Percentiles rank a stretch among this genome's conserved stretches.
phyloP scores from a whole-genome alignment of 2,888 invertebrate genomes.

The Tetranychus piercei region DNA sequence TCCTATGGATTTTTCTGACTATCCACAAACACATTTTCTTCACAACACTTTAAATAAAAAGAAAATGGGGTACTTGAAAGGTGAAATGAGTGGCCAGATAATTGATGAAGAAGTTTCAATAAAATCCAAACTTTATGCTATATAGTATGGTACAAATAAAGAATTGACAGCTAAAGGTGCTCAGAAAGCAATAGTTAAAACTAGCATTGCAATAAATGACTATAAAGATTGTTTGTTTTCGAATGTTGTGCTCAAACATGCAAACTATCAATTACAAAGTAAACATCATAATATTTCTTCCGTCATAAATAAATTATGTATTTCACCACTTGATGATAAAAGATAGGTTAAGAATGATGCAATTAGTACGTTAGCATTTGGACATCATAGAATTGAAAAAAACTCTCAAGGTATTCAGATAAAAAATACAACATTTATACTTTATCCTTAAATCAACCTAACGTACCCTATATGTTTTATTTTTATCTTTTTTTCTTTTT shows the following conservation, averaged over 20 bases:
- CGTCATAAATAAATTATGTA: background rate
- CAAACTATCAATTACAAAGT: background rate
- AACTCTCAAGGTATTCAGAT: slow-evolving; percentile 21
- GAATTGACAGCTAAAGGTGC: background rate
- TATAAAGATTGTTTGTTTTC: background rate
- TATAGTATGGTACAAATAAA: background rate
- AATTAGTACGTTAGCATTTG: background rate
- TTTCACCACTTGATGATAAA: background rate
- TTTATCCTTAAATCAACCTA: no score
- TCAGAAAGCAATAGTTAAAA: background rate
- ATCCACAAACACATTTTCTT: slow-evolving; percentile 27
- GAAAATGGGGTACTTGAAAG: slow-evolving; percentile 30
- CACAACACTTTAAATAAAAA: slow-evolving; percentile 29
- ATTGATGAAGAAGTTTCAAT: slow-evolving; percentile 29
- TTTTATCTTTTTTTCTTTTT: no score
- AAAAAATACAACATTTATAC: slow-evolving; percentile 28
- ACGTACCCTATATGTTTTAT: rapidly evolving
- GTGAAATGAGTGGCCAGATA: slow-evolving; percentile 28
- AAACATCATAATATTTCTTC: background rate
- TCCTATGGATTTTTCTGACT: slow-evolving; percentile 29
- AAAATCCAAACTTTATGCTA: slow-evolving; percentile 21
- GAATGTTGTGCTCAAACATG: background rate
- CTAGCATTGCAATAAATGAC: background rate
- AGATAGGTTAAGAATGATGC: background rate
- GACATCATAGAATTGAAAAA: background rate